phyloP scores from a whole-genome alignment of 2,888 invertebrate species.

The Drosophila recens region DNA sequence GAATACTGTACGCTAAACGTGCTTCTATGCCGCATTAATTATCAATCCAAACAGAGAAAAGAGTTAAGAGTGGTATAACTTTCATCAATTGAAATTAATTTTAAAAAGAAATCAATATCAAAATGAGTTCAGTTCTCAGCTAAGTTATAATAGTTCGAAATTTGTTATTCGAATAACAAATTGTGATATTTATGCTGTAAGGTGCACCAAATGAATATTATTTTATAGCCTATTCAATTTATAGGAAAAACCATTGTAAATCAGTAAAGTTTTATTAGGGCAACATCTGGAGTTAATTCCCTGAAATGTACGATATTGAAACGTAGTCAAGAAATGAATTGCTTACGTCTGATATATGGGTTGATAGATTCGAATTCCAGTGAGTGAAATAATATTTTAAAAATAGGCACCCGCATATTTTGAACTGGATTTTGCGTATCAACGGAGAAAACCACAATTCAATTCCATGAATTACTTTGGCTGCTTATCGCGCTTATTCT shows the following conservation, averaged over 20 bases:
- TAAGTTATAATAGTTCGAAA: no score
- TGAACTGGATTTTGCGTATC: neutral
- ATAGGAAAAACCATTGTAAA: neutral
- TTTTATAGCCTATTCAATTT: neutral
- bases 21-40: conserved; percentile 4
- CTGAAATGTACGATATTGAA: neutral
- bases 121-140: neutral
- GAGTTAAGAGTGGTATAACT: neutral
- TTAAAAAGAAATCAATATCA: neutral
- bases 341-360: conserved; percentile 11
- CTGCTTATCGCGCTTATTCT: conserved; percentile 2
- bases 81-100: neutral
- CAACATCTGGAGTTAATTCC: neutral
- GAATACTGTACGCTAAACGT: conserved; percentile 14
- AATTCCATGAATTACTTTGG: conserved; percentile 22
- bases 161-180: no score
- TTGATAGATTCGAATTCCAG: neutral
- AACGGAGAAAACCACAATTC: conserved; percentile 3
- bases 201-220: no score
- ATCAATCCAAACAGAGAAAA: neutral
- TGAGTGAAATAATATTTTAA: conserved; percentile 7
- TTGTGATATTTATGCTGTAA: no score
- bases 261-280: neutral
- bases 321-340: neutral
- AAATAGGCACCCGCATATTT: conserved; percentile 35